phyloP scores from a whole-genome alignment of 23 tunicate genomes.

The Ciona savignyi region DNA sequence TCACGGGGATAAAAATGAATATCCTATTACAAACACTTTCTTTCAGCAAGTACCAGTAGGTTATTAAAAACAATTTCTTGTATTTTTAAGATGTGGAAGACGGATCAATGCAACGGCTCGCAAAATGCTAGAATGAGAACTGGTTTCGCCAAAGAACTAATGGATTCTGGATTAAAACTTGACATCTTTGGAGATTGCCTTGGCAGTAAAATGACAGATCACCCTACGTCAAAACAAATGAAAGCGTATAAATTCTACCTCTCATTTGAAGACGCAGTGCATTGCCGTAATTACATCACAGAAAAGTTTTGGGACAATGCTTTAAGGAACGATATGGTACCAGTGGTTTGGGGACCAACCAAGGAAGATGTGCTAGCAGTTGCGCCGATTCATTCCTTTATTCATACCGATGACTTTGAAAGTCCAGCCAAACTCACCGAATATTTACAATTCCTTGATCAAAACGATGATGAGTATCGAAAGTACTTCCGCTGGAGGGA shows the following conservation, averaged over 20 bases:
- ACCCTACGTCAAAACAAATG: not conserved
- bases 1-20: no score
- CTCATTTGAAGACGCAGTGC: conserved; percentile 26
- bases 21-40: no score
- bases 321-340: conserved; percentile 7
- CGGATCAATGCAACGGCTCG: conserved; percentile 9
- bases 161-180: conserved; percentile 20
- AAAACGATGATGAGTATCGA: conserved; percentile 12
- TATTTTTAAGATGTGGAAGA: conserved; percentile 3
- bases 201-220: conserved; percentile 3
- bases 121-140: conserved; percentile 4
- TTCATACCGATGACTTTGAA: conserved; percentile 21
- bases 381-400: conserved; percentile 21
- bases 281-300: conserved; percentile 20
- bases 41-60: no score
- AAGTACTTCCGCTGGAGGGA: conserved; percentile 20
- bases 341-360: conserved; percentile 23
- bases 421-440: conserved; percentile 6
- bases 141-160: conserved; percentile 10
- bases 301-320: conserved; percentile 25
- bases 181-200: conserved; percentile 22
- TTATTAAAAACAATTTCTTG: no score
- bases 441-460: conserved; percentile 11
- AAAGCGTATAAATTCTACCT: conserved; percentile 28
- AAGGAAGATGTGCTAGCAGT: conserved; percentile 6